Base-by-base conservation (phyloP, 2,888 invertebrate species). In the Margaritifera margaritifera region DNA sequence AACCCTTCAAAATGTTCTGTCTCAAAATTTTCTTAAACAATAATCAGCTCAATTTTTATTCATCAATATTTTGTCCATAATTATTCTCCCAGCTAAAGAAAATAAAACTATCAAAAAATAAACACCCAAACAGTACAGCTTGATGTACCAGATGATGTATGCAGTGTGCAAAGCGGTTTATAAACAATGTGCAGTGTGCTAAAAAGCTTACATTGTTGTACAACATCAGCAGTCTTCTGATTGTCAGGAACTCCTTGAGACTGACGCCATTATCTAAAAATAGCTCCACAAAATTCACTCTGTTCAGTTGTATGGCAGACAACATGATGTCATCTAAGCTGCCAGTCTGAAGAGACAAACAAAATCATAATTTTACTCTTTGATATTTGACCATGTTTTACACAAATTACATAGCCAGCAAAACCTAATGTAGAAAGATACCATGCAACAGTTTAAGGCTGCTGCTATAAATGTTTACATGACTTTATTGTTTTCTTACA, bases 261-360 rank as follows among this genome's bases (percentile, higher is more conserved):
- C 80, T 84, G 69, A 89, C 84, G 31, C 89, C 89, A 74, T 88
- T 85, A 64, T 89, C 89, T 57, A 90, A 74, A 70, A 89, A 88
- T 4, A 90, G 81, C 66, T 88, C 85, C 1, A 89, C 87, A 79
- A 90, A 90, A 58, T 87, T 87, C 20, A 82, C 80, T 18, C 87
- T 75, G 78, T 89, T 83, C 52, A 86, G 72, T 69, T 87, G 79
- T 6, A n/a, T n/a, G n/a, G n/a, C n/a, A n/a, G n/a, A n/a, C n/a
- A 90, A 80, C 88, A 89, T 86, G 25, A 88, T 81, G 42, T 88
- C 81, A 67, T 75, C 75, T 18, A 80, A 60, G 56, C 71, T 74
- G 15, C 73, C 75, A 51, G 76, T 71, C 81, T 81, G 73, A 66
- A 77, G 58, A 58, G 11, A 53, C 50, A 66, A 53, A 52, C 31